These are phyloP conservation scores for Ennomos fuscantarius DNA, from an alignment of 2,888 invertebrate species.

Conservation along the genomic window DNA sequence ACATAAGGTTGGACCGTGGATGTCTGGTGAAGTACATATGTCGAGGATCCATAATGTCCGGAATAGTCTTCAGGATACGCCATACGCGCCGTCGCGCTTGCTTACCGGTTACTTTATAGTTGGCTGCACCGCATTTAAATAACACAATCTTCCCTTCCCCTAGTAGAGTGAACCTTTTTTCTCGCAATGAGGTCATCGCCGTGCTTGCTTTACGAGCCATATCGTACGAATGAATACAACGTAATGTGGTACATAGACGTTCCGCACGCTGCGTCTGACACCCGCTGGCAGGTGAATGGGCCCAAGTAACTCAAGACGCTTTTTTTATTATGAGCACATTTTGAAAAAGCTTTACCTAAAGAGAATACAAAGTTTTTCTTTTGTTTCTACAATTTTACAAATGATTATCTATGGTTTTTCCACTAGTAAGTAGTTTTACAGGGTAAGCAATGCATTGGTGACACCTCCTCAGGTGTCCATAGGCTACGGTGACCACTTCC, in stretches of 20 bases:
- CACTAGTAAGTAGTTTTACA: too few species aligned
- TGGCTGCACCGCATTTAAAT: conserved; percentile 56
- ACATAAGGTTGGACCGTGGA: conserved; percentile 65
- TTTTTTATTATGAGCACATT: conserved; percentile 33
- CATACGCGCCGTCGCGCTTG: conserved; percentile 44
- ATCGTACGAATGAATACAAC: conserved; percentile 60
- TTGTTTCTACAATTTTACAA: too few species aligned
- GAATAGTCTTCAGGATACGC: conserved; percentile 47
- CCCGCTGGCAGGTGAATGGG: conserved; percentile 64
- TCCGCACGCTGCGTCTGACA: conserved; percentile 63
- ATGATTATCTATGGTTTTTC: too few species aligned
- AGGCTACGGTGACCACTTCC: too few species aligned
- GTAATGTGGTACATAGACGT: conserved; percentile 56
- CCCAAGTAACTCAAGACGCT: conserved; percentile 37
- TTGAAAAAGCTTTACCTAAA: neutral
- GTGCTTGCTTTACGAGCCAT: conserved; percentile 66
- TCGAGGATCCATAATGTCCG: conserved; percentile 57
- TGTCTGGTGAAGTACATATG: conserved; percentile 45
- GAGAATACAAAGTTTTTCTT: too few species aligned
- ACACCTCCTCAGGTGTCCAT: too few species aligned
- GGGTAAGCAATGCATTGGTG: too few species aligned
- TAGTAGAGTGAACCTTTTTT: conserved; percentile 59
- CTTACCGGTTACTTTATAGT: conserved; percentile 52
- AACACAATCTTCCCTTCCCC: conserved; percentile 51
- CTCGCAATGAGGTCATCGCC: conserved; percentile 71